Evolutionary conservation across 2,113 vertebrate genomes (phyloP).

Genomic region (Passerina amoena): DNA sequence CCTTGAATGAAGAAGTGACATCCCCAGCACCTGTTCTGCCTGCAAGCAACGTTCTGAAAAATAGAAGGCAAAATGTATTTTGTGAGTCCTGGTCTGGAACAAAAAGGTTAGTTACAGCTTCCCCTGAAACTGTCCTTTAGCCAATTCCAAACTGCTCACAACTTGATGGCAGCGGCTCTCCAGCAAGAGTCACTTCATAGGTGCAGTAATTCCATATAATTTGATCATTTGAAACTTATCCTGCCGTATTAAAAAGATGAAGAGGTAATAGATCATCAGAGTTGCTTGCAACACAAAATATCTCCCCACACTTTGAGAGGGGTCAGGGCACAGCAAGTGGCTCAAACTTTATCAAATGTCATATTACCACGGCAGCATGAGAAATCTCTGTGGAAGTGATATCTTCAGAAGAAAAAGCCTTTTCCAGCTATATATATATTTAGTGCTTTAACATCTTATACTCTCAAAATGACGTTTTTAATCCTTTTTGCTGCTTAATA

Average conservation of each 20-base stretch:
- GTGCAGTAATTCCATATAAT: background rate
- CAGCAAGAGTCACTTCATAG: background rate
- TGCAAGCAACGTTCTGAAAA: background rate
- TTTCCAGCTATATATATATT: background rate
- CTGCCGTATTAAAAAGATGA: background rate
- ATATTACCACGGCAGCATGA: background rate
- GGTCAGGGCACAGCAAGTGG: background rate
- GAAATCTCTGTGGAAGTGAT: background rate
- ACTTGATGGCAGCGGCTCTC: background rate
- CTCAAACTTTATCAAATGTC: conserved; percentile 33
- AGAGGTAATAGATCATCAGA: background rate
- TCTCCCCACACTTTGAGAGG: background rate
- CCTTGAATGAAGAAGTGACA: background rate
- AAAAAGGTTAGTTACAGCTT: background rate
- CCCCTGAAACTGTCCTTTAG: background rate
- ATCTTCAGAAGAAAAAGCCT: background rate
- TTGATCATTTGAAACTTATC: background rate
- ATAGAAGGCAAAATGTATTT: background rate
- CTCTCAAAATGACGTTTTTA: background rate
- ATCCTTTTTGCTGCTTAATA: background rate
- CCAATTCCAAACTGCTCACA: background rate
- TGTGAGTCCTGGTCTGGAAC: background rate
- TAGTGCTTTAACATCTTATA: background rate
- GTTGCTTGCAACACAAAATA: background rate
- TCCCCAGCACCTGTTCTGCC: background rate